Evolutionary conservation across 2,888 invertebrate genomes (phyloP).

Genomic region (Opisthograptis luteolata): DNA sequence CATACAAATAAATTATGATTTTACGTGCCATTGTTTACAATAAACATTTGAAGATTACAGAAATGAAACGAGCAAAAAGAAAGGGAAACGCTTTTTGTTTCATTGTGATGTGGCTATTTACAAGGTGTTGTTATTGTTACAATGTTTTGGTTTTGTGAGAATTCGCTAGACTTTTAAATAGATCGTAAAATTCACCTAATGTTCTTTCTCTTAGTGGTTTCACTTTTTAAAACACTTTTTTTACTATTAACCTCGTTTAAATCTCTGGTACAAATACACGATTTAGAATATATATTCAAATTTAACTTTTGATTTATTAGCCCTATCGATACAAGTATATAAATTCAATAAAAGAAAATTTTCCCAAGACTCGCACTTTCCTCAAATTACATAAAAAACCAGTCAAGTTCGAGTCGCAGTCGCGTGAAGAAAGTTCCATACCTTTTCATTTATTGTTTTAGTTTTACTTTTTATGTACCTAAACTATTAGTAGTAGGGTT

Average conservation of each 20-base stretch:
- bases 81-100: constrained; percentile 25
- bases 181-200: constrained; percentile 9
- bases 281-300: no score
- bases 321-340: no score
- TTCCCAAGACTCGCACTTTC: no score
- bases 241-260: background rate
- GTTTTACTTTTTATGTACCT: no score
- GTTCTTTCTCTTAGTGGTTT: background rate
- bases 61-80: constrained; percentile 20
- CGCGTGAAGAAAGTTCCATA: no score
- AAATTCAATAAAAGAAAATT: no score
- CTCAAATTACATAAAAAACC: no score
- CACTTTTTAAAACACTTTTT: background rate
- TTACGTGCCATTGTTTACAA: constrained; percentile 32
- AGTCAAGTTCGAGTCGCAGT: no score
- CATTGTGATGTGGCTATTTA: constrained; percentile 10
- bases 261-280: no score
- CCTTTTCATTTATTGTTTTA: no score
- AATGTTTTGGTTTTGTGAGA: constrained; percentile 16
- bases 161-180: constrained; percentile 4
- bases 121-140: constrained; percentile 7
- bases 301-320: no score
- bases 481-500: no score
- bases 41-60: constrained; percentile 29
- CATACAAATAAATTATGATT: constrained; percentile 28